Conservation (phyloP, 2,888 invertebrate genomes). For the Anarsia innoxiella region DNA sequence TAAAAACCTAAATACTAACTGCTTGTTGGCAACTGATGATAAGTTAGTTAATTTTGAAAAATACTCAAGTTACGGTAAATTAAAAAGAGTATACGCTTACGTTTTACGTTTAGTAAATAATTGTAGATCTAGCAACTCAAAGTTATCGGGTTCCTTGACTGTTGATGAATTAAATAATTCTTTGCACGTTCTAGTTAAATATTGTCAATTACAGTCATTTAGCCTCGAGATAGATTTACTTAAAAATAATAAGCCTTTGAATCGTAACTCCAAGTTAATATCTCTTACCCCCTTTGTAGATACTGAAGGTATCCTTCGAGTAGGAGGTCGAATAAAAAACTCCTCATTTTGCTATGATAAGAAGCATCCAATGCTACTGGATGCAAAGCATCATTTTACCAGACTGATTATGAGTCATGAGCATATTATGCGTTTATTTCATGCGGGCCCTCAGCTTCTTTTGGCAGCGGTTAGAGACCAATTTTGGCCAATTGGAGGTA, state of each 20-base stretch:
- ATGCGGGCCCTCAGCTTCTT: conserved; percentile 19
- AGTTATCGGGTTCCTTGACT: neutral
- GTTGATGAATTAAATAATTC: neutral
- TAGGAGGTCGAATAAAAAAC: conserved; percentile 9
- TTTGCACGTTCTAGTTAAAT: neutral
- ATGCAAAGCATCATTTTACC: conserved; percentile 15
- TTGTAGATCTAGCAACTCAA: neutral
- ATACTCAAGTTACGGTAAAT: neutral
- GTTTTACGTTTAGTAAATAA: neutral
- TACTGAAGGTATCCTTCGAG: conserved; percentile 4
- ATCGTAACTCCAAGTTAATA: neutral
- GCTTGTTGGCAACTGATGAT: neutral
- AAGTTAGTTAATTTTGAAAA: neutral
- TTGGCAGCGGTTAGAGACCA: conserved; percentile 15
- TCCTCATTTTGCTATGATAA: conserved; percentile 12
- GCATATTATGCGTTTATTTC: conserved; percentile 16
- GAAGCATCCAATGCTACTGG: conserved; percentile 15
- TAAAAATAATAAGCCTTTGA: neutral
- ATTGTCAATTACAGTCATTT: neutral
- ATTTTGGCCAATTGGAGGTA: conserved; percentile 19
- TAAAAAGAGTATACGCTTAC: neutral
- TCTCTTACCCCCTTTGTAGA: conserved; percentile 11
- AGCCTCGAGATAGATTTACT: neutral
- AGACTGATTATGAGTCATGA: conserved; percentile 14
- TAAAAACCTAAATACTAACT: neutral